Evolutionary conservation across 2,113 vertebrate genomes (phyloP), one percentile per base, ranked within the genome.

Genomic region (Probosciger aterrimus): DNA sequence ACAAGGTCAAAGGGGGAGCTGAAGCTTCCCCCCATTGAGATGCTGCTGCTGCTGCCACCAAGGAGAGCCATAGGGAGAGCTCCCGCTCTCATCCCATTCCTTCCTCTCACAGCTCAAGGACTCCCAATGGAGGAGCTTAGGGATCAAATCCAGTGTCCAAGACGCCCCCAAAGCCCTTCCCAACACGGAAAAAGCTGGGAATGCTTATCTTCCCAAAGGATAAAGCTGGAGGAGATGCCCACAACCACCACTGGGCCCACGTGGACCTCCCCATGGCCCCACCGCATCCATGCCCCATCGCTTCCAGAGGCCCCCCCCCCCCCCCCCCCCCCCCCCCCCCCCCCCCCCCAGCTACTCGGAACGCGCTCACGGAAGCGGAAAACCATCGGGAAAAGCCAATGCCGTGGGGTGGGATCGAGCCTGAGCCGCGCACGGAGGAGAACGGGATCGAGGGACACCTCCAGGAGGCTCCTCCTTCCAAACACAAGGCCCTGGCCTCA

Each of bases 261-360:
- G 39, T 11, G 3, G 11, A 14, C 27, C 33, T n/a, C 55, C 33
- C 4, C 55, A 9, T 3, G 20, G 31, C 20, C 63, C 63, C 39
- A 30, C 3, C 10, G 2, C 18, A 6, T 11, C 52, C 11, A 7
- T 5, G 14, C 14, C 27, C 33, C 19, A 5, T 5, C 2, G 0
- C 27, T 39, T 37, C n/a, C 3, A 14, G 31, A 35, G 39, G 9
- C 6, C 4, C 50, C 20, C 33, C 39, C 39, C 12, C 6, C 4
- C 50, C 20, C 33, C 11, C 6, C 4, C 50, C 20, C 33, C 39
- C 39, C 12, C 6, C 4, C 50, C 11, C 6, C 4, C 50, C 20
- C 33, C 39, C 39, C 12, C 6, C 4, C 50, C 20, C 33, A 1
- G 11, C 17, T 12, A 5, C 18, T 59, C 3, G 55, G 55, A n/a